Base-by-base conservation (phyloP, 2,888 invertebrate genomes). In the Halictus ligatus region DNA sequence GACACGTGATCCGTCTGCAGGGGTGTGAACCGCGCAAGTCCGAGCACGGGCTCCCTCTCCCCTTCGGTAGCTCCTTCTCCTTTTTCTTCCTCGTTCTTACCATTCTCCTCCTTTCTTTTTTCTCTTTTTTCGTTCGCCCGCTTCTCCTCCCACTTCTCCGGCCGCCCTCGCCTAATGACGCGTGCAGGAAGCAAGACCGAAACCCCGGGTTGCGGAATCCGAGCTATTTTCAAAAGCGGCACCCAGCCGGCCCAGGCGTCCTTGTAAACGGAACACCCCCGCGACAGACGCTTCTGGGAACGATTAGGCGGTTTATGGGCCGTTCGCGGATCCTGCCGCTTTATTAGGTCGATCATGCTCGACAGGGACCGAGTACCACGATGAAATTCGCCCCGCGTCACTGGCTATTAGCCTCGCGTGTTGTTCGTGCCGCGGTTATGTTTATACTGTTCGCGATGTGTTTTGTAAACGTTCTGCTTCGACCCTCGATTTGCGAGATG, bases 1-100 rank as follows among this genome's bases (percentile, higher is more conserved):
- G 95, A 94, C 95, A 95, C 93, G 94, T 93, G 94, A 95, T 94
- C 92, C 92, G 94, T 90, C 92, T 92, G 89, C 87, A 83, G 91
- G 91, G 91, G 91, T 91, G 91, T 90, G 89, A 91, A 91, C 84
- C 89, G 80, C 87, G 90, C 74, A 78, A 85, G 64, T 50, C 71
- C 50, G 35, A 73, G 60, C 74, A 75, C 77, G 73, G 69, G 79
- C 72, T 75, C n/a, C n/a, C 79, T 54, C 54, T 46, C 46, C 48
- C 67, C 78, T 69, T 71, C 78, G 74, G 50, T 25, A 29, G 25
- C 48, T 73, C 43, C 40, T 18, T 72, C 58, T 67, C 74, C 40
- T 40, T 43, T 71, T 77, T 58, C 71, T 76, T 46, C 50, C 35
- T 72, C 3, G 18, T 4, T 21, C 3, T 18, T 18, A 15, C 29